Percentiles rank a stretch among this genome's conserved stretches.
These are phyloP conservation scores for Phocides pigmalion DNA, from an alignment of 1,140 invertebrate species.

Conservation along the genomic window DNA sequence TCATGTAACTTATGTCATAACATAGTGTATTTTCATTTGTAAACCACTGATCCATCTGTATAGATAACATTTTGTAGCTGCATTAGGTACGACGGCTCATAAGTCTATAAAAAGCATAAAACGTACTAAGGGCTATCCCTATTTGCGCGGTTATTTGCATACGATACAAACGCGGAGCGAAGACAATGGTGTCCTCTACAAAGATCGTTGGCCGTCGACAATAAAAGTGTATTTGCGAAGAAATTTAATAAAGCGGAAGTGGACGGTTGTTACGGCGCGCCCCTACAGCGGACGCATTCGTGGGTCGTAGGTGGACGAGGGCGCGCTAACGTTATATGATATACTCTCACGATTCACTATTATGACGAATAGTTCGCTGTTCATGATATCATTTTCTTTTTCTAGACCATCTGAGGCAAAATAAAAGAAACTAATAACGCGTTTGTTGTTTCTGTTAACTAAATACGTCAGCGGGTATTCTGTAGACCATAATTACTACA, in stretches of 20 bases:
- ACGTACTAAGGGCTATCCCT: slow-evolving; percentile 56
- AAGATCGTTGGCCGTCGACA: slow-evolving; percentile 68
- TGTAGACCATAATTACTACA: too few relatives aligned
- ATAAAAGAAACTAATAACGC: not conserved
- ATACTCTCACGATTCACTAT: slow-evolving; percentile 12
- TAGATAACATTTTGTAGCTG: slow-evolving; percentile 10
- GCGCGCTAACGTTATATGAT: slow-evolving; percentile 10
- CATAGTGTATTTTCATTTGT: slow-evolving; percentile 25
- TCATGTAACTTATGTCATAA: not conserved
- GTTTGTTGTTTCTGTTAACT: too few relatives aligned
- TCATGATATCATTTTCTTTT: not conserved
- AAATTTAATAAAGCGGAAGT: slow-evolving; percentile 83
- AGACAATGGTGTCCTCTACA: slow-evolving; percentile 69
- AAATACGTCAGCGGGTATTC: too few relatives aligned
- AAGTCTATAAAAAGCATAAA: slow-evolving; percentile 67
- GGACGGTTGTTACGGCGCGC: slow-evolving; percentile 68
- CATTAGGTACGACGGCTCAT: slow-evolving; percentile 23
- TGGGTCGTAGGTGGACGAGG: slow-evolving; percentile 35
- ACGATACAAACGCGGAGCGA: slow-evolving; percentile 66
- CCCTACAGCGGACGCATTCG: slow-evolving; percentile 42
- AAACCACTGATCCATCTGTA: too few relatives aligned
- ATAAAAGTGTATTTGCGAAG: slow-evolving; percentile 83
- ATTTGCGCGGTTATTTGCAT: slow-evolving; percentile 76
- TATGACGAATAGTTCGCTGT: not conserved
- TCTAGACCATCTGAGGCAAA: not conserved